phyloP scores from a whole-genome alignment of 2,797 vertebrate genomes.

The Rhinichthys osculus region DNA sequence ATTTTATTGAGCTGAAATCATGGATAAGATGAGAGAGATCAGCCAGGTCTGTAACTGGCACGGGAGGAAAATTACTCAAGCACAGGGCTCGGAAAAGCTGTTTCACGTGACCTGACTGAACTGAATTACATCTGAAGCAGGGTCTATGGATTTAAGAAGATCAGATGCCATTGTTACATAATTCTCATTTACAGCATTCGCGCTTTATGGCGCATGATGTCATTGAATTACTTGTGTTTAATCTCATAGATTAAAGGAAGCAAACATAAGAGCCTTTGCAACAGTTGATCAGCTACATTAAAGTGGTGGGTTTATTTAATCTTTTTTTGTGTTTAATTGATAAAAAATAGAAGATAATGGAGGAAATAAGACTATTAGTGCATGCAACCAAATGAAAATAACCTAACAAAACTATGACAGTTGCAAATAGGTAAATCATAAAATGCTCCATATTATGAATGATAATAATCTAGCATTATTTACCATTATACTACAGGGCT shows the following conservation, averaged over 20 bases:
- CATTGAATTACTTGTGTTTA: constrained; percentile 36
- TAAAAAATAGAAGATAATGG: background rate
- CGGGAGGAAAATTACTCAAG: constrained; percentile 14
- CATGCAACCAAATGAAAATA: background rate
- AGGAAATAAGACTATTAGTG: background rate
- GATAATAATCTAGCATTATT: background rate
- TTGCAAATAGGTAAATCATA: background rate
- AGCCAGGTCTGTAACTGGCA: constrained; percentile 23
- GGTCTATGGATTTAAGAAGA: constrained; percentile 46
- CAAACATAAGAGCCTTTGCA: background rate
- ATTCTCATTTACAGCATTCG: constrained; percentile 17
- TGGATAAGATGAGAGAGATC: constrained; percentile 12
- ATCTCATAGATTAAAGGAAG: constrained; percentile 20
- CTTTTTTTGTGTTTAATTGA: background rate
- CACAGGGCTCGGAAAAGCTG: constrained; percentile 18
- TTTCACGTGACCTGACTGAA: constrained; percentile 19
- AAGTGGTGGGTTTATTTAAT: background rate
- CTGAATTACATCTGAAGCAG: constrained; percentile 11
- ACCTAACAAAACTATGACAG: background rate
- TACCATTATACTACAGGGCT: background rate
- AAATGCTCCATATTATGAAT: background rate
- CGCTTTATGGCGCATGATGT: background rate
- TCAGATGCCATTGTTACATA: constrained; percentile 37
- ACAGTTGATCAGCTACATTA: background rate
- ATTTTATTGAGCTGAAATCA: constrained; percentile 27